phyloP scores from a whole-genome alignment of 1,140 invertebrate species.

The Drosophila nasuta region DNA sequence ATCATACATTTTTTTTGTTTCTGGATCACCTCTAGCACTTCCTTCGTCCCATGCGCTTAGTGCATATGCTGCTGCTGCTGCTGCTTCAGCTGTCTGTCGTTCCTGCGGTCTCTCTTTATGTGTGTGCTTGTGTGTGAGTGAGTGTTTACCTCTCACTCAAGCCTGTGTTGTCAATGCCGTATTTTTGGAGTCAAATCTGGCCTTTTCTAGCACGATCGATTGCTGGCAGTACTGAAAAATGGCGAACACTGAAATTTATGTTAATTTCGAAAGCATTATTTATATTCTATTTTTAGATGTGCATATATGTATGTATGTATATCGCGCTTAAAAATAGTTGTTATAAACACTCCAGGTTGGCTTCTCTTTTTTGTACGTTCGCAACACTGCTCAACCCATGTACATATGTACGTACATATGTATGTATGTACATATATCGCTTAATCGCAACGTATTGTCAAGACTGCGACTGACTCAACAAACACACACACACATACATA shows the following conservation, averaged over 20 bases:
- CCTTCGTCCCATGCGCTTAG: conserved; percentile 1
- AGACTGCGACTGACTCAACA: conserved; percentile 34
- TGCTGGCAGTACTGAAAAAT: no score
- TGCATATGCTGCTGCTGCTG: conserved; percentile 23
- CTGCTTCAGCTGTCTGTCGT: conserved; percentile 38
- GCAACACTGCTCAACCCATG: conserved; percentile 32
- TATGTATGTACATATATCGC: neutral
- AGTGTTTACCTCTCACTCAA: conserved; percentile 52
- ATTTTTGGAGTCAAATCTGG: no score
- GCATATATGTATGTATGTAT: no score
- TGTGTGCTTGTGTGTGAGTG: conserved; percentile 1
- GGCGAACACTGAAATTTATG: no score
- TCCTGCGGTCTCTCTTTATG: neutral
- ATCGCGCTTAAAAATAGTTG: no score
- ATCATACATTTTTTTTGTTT: neutral
- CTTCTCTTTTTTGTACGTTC: no score
- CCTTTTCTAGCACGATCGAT: no score
- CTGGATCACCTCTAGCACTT: conserved; percentile 25
- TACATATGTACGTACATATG: neutral
- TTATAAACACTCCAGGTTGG: no score
- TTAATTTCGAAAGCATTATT: no score
- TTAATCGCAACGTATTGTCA: conserved; percentile 68
- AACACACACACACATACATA: neutral
- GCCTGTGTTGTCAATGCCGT: no score
- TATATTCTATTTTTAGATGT: no score